phyloP scores from a whole-genome alignment of 2,888 invertebrate species.

The Cryptophagus acutangulus region DNA sequence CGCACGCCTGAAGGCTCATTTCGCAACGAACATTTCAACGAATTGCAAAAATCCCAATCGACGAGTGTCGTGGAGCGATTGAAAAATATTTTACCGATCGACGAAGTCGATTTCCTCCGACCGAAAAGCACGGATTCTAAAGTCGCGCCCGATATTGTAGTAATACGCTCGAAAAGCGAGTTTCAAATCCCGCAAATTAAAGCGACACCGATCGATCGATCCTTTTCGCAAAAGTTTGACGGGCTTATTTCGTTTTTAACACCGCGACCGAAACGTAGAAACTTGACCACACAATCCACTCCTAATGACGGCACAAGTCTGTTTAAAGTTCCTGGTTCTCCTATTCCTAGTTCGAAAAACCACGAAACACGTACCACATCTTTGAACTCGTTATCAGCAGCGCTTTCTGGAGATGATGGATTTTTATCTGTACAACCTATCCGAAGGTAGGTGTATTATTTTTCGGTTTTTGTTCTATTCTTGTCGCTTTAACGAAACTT shows the following conservation, averaged over 20 bases:
- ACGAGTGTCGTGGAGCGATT: constrained; percentile 32
- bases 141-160: constrained; percentile 15
- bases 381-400: constrained; percentile 39
- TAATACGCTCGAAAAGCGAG: constrained; percentile 44
- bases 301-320: constrained; percentile 29
- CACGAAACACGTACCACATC: constrained; percentile 39
- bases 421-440: constrained; percentile 29
- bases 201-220: constrained; percentile 23
- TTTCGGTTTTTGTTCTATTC: constrained; percentile 9
- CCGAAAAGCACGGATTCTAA: not conserved
- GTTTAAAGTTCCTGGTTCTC: constrained; percentile 36
- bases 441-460: constrained; percentile 34
- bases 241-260: constrained; percentile 56
- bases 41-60: constrained; percentile 39
- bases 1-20: constrained; percentile 37
- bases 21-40: constrained; percentile 33
- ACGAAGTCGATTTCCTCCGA: not conserved
- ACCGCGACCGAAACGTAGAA: constrained; percentile 52
- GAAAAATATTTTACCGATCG: not conserved
- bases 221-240: constrained; percentile 34
- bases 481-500: constrained; percentile 17
- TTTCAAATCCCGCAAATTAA: constrained; percentile 40
- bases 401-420: constrained; percentile 30
- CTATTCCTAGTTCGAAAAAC: constrained; percentile 32
- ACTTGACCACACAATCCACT: constrained; percentile 30